Base-by-base conservation (phyloP, 2,888 invertebrate genomes). In the Synanthedon myopaeformis region DNA sequence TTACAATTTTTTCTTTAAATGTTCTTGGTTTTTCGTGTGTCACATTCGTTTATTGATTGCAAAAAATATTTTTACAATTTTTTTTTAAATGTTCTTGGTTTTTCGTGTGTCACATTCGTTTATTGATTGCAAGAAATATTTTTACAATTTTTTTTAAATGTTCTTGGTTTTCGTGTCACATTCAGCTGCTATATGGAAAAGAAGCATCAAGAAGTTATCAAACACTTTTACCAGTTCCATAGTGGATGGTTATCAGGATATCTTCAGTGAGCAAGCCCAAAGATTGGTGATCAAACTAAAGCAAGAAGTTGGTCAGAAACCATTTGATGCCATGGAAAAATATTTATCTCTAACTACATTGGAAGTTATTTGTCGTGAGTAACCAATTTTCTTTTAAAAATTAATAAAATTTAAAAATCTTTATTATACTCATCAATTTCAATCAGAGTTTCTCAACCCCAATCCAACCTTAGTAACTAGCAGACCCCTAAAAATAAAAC, bases 291-390 rank as follows among this genome's bases (percentile, higher is more conserved):
- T 60, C 0, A 58, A 54, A 0, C 51, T 83, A 50, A 68, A 63
- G 53, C 53, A 13, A 0, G 68, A 73, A 52, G 71, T 63, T 1
- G 74, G 69, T 2, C 53, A 55, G 1, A 65, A 64, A n/a, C 75
- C 81, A 0, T 77, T 80, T 35, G 67, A 81, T 53, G 58, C 68
- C 0, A 59, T 74, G 55, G 54, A 74, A 3, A 66, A 75, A n/a
- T 63, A 68, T 49, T 54, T 82, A 35, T 69, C 77, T 0, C 62
- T 63, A n/a, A 63, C 66, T 2, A 76, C 82, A 0, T 54, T 83
- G 51, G 81, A 82, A 55, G 57, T 77, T 12, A 78, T 82, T 49
- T 82, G 80, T 53, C 78, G 83, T 82, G 57, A 76, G 76, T 70
- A n/a, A 1, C 8, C 10, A 35, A 10, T 1, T 35, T 35, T 6